phyloP scores from a whole-genome alignment of 2,888 invertebrate species.

The Nineta flava region DNA sequence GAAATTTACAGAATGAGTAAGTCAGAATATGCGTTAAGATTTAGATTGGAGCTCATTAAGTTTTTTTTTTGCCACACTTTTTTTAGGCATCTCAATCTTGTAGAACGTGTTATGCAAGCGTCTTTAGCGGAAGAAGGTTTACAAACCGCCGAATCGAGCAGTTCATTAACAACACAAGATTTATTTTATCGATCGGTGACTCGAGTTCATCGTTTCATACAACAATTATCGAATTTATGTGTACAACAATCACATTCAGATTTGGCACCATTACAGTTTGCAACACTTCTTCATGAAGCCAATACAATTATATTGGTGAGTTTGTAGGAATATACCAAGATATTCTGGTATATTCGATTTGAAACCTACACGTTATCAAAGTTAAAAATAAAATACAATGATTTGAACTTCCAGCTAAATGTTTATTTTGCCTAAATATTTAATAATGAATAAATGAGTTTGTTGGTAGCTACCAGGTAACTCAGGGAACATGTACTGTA shows the following conservation, averaged over 20 bases:
- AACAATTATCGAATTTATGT: constrained; percentile 41
- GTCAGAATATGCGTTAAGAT: background rate
- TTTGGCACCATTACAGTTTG: constrained; percentile 36
- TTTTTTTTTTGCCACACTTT: background rate
- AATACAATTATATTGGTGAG: constrained; percentile 40
- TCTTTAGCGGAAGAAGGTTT: constrained; percentile 31
- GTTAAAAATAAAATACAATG: too few relatives aligned
- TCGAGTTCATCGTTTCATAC: constrained; percentile 46
- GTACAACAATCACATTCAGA: constrained; percentile 42
- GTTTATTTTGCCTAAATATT: too few relatives aligned
- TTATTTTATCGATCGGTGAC: constrained; percentile 59
- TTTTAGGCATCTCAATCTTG: constrained; percentile 21
- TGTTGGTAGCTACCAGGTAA: too few relatives aligned
- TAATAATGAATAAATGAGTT: too few relatives aligned
- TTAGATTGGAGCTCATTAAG: background rate
- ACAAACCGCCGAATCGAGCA: constrained; percentile 20
- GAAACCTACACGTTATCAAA: too few relatives aligned
- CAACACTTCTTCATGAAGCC: constrained; percentile 34
- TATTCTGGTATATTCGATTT: too few relatives aligned
- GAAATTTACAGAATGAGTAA: constrained; percentile 41
- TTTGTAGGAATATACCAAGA: too few relatives aligned
- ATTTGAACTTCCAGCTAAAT: too few relatives aligned
- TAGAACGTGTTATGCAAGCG: constrained; percentile 39
- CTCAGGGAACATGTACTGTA: too few relatives aligned
- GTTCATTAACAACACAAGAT: constrained; percentile 50